A percentile compares a stretch with the other conserved stretches of the same genome.
Conservation (phyloP, 2,888 invertebrate species). For the Hirtodrosophila trivittata region DNA sequence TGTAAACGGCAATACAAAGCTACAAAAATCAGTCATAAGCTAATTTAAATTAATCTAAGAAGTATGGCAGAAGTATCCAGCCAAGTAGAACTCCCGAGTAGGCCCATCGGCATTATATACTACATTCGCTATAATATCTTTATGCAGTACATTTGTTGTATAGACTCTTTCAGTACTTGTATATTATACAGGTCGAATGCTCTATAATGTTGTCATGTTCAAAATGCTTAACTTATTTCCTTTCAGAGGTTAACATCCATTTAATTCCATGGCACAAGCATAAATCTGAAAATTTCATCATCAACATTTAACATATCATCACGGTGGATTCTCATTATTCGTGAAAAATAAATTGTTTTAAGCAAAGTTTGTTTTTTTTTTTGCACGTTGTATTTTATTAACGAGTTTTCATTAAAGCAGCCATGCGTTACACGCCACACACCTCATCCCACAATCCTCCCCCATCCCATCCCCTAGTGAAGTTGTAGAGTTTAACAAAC, state of each 20-base stretch:
- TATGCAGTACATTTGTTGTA: no score
- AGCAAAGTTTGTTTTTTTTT: constrained; percentile 21
- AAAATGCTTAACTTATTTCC: no score
- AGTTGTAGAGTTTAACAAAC: constrained; percentile 29
- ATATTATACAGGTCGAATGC: no score
- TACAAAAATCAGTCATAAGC: no score
- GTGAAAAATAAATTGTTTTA: constrained; percentile 56
- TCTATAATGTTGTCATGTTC: no score
- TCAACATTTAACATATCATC: constrained; percentile 54
- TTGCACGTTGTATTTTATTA: constrained; percentile 48
- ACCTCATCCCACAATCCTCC: background rate
- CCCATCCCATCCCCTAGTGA: background rate
- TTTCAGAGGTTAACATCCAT: background rate
- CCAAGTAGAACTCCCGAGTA: no score
- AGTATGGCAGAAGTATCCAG: no score
- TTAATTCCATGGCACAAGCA: constrained; percentile 16
- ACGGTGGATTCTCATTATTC: constrained; percentile 26
- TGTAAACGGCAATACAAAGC: no score
- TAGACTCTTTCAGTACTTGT: no score
- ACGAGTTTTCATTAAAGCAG: constrained; percentile 61
- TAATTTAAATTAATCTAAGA: no score
- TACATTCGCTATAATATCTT: no score
- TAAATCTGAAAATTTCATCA: constrained; percentile 59
- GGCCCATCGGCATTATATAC: no score
- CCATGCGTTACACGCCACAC: constrained; percentile 18